Percentiles rank a stretch among this genome's conserved stretches.
Evolutionary conservation across 2,113 vertebrate species (phyloP).

Genomic region (Mirza zaza): DNA sequence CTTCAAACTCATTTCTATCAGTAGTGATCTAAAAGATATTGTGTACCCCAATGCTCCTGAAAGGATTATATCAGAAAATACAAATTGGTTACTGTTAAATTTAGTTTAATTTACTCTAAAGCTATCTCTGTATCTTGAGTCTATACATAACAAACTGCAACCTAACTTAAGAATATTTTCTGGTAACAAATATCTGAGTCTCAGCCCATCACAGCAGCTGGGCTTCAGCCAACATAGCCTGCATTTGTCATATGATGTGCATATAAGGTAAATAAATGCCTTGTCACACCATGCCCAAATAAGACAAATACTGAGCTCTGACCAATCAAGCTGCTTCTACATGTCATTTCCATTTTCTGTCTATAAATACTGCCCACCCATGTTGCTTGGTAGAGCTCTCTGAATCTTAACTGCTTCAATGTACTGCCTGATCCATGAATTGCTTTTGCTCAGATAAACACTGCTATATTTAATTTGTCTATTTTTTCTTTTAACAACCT

Average conservation of each 20-base stretch:
- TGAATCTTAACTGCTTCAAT: neutral
- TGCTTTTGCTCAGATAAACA: neutral
- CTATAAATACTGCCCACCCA: neutral
- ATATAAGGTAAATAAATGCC: neutral
- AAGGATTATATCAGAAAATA: conserved; percentile 63
- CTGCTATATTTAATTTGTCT: neutral
- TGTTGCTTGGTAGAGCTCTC: neutral
- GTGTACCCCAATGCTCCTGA: conserved; percentile 59
- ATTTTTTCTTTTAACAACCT: neutral
- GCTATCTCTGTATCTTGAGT: neutral
- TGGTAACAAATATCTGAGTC: neutral
- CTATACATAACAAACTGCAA: neutral
- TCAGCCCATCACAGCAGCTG: neutral
- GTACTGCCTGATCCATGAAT: neutral
- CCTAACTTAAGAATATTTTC: neutral
- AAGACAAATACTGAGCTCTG: neutral
- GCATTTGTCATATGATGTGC: neutral
- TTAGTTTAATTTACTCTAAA: neutral
- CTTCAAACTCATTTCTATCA: conserved; percentile 53
- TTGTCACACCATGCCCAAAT: neutral
- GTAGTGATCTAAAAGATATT: conserved; percentile 60
- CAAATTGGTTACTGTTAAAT: conserved; percentile 47
- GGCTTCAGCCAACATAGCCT: neutral
- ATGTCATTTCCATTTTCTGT: neutral
- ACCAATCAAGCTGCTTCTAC: neutral